These are phyloP conservation scores for Trichonephila clavata DNA, from an alignment of 1,140 invertebrate species.

Conservation along the genomic window DNA sequence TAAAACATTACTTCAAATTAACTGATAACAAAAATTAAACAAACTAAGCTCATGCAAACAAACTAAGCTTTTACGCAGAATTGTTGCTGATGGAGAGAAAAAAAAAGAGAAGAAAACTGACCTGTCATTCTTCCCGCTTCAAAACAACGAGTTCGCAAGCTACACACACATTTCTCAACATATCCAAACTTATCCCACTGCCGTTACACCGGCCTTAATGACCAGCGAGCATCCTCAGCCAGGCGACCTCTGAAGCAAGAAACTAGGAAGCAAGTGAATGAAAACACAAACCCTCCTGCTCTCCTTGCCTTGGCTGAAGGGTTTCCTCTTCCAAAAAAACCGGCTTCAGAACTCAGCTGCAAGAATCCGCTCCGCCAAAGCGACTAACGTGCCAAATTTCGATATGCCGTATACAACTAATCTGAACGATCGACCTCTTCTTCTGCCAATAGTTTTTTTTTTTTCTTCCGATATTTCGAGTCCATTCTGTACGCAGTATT, in stretches of 20 bases:
- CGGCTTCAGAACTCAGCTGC: slow-evolving; percentile 17
- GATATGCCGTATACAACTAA: not conserved
- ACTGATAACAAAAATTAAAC: not conserved
- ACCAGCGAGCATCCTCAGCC: slow-evolving; percentile 7
- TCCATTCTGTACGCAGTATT: not conserved
- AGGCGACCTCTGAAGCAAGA: slow-evolving; percentile 18
- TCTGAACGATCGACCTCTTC: not conserved
- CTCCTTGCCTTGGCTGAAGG: not conserved
- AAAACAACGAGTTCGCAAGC: slow-evolving; percentile 18
- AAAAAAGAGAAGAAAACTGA: not conserved
- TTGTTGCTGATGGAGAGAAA: too few species aligned
- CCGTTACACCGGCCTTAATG: not conserved
- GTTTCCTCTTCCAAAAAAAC: slow-evolving; percentile 1
- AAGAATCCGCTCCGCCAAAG: slow-evolving; percentile 19
- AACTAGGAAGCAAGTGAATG: slow-evolving; percentile 38
- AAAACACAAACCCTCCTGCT: slow-evolving; percentile 5
- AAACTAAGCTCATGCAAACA: not conserved
- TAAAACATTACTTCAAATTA: not conserved
- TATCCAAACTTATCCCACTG: not conserved
- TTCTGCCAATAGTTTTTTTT: not conserved
- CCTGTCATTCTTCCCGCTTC: slow-evolving; percentile 48
- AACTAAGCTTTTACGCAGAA: not conserved
- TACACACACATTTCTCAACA: not conserved
- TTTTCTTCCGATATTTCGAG: not conserved
- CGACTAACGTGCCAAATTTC: slow-evolving; percentile 46